phyloP scores from a whole-genome alignment of 2,888 invertebrate species.

The Arenicola marina region DNA sequence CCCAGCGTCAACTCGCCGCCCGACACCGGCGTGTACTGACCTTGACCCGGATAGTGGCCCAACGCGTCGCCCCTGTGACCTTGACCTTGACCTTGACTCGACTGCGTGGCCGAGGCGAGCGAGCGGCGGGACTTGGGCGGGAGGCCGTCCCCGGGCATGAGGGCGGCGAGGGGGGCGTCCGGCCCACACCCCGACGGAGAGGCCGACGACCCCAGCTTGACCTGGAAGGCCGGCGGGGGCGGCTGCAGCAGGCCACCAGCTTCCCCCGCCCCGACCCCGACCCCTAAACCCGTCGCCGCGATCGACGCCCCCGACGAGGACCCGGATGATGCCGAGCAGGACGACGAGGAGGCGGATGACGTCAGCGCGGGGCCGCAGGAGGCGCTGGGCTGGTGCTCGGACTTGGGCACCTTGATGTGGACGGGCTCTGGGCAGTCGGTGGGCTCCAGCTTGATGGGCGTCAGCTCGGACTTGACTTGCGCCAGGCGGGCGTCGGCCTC shows the following conservation, averaged over 20 bases:
- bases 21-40: too few species aligned
- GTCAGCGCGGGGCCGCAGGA: neutral
- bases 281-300: too few species aligned
- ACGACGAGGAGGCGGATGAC: neutral
- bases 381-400: neutral
- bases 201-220: neutral
- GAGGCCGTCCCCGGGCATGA: neutral
- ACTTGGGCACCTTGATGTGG: too few species aligned
- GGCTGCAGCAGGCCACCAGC: conserved; percentile 5
- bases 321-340: neutral
- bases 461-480: conserved; percentile 29
- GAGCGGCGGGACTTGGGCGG: too few species aligned
- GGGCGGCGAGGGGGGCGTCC: neutral
- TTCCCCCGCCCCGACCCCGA: too few species aligned
- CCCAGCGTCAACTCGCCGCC: too few species aligned
- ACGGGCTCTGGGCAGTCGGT: too few species aligned
- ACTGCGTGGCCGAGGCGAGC: too few species aligned
- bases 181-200: conserved; percentile 5
- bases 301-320: neutral
- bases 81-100: too few species aligned
- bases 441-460: conserved; percentile 54
- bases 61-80: too few species aligned
- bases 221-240: neutral
- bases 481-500: conserved; percentile 38
- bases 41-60: too few species aligned